Percentiles rank a stretch among this genome's conserved stretches.
phyloP scores from a whole-genome alignment of 2,888 invertebrate genomes.

The Nemapogon koenigi region DNA sequence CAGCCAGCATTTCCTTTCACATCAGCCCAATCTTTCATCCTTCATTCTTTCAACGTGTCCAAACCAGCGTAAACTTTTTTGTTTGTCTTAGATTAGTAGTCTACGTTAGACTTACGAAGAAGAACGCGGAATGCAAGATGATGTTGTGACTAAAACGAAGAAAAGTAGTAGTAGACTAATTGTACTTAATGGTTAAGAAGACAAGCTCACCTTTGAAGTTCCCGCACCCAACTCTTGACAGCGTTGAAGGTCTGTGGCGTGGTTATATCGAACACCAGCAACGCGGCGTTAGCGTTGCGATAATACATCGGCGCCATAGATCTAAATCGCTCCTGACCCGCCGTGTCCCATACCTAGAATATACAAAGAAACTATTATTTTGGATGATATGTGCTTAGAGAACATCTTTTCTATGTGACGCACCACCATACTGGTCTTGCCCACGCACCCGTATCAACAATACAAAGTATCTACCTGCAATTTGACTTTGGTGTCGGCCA shows the following conservation, averaged over 20 bases:
- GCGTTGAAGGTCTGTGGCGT: slow-evolving; percentile 75
- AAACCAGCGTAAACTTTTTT: too few species aligned
- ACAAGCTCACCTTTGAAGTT: slow-evolving; percentile 67
- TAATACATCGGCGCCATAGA: slow-evolving; percentile 97
- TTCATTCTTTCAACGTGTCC: too few species aligned
- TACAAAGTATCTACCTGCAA: slow-evolving; percentile 71
- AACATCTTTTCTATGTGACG: not conserved
- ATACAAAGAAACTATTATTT: not conserved
- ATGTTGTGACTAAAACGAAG: too few species aligned
- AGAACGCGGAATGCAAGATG: too few species aligned
- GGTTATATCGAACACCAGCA: slow-evolving; percentile 87
- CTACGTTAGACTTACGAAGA: too few species aligned
- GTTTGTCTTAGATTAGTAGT: too few species aligned
- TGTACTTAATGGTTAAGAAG: too few species aligned
- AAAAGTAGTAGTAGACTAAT: too few species aligned
- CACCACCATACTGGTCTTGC: not conserved
- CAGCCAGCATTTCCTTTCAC: too few species aligned
- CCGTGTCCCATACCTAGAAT: slow-evolving; percentile 85
- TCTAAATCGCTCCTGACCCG: slow-evolving; percentile 86
- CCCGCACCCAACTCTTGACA: slow-evolving; percentile 87
- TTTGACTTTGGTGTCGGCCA: slow-evolving; percentile 75
- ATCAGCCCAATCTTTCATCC: too few species aligned
- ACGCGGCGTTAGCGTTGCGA: slow-evolving; percentile 87
- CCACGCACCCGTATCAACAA: too few species aligned
- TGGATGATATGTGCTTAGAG: not conserved